A percentile compares a stretch with the other conserved stretches of the same genome.
phyloP scores from a whole-genome alignment of 2,888 invertebrate genomes.

The Halictus ligatus region DNA sequence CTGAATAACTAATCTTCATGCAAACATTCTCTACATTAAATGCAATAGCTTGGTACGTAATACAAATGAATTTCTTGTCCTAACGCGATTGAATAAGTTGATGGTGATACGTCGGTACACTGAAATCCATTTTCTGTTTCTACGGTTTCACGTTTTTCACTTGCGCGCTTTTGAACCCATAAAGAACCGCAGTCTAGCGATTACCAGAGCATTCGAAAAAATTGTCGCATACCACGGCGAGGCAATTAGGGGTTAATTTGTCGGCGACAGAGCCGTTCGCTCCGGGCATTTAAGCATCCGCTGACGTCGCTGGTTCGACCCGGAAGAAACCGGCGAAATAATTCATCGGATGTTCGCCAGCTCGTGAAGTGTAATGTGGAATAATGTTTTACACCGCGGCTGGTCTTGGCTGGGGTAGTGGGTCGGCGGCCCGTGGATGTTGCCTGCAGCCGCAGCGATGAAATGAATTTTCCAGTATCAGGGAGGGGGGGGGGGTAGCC shows the following conservation, averaged over 20 bases:
- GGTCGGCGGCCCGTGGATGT: constrained; percentile 11
- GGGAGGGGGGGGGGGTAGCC: constrained; percentile 12
- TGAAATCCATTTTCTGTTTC: background rate
- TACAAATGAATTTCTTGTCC: too few species aligned
- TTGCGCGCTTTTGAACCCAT: background rate
- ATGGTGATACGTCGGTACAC: background rate
- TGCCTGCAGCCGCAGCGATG: constrained; percentile 40
- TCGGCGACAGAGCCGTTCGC: background rate
- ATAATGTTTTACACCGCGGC: constrained; percentile 67
- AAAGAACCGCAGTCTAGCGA: background rate
- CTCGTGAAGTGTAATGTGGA: constrained; percentile 63
- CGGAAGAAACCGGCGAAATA: constrained; percentile 56
- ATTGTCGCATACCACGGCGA: background rate
- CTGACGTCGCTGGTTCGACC: background rate
- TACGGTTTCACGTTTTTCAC: background rate
- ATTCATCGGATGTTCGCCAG: constrained; percentile 54
- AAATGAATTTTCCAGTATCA: constrained; percentile 68
- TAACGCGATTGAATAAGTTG: background rate
- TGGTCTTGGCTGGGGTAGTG: constrained; percentile 32
- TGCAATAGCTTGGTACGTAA: too few species aligned
- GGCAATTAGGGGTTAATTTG: background rate
- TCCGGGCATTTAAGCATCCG: background rate
- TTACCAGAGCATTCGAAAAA: background rate
- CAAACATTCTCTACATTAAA: too few species aligned
- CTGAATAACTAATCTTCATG: too few species aligned